Evolutionary conservation across 2,888 invertebrate species (phyloP).

Genomic region (Tenthredo livida): DNA sequence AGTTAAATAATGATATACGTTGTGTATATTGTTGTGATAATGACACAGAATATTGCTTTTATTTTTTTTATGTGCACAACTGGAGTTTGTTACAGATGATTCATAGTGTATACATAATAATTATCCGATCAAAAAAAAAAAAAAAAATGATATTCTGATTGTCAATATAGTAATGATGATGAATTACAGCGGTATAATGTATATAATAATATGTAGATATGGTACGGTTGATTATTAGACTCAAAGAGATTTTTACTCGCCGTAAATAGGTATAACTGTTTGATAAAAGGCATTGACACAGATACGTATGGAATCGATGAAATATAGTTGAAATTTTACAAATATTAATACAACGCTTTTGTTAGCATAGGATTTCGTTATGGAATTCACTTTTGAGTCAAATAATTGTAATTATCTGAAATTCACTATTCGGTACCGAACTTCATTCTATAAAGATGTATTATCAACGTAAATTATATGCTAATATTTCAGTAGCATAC

Average conservation of each 20-base stretch:
- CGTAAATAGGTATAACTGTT: not conserved
- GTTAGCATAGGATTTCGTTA: not conserved
- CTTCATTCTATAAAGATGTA: not conserved
- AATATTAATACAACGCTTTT: constrained; percentile 4
- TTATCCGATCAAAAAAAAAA: not conserved
- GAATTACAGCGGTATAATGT: not conserved
- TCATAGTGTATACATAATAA: not conserved
- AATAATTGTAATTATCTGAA: not conserved
- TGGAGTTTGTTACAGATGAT: constrained; percentile 14
- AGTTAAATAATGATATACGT: not conserved
- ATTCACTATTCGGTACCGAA: not conserved
- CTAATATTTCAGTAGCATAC: too few species aligned
- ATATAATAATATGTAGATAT: constrained; percentile 15
- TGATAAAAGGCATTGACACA: not conserved
- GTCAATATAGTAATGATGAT: not conserved
- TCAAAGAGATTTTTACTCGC: not conserved
- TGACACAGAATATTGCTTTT: constrained; percentile 49
- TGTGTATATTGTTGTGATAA: constrained; percentile 16
- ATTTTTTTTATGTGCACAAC: constrained; percentile 28
- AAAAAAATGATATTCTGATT: constrained; percentile 32
- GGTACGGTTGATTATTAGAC: not conserved
- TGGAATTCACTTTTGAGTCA: not conserved
- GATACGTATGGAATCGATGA: not conserved
- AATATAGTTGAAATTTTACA: not conserved
- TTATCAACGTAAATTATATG: not conserved